These are phyloP conservation scores for Drosophila triauraria DNA, from an alignment of 1,140 invertebrate species.

Conservation along the genomic window DNA sequence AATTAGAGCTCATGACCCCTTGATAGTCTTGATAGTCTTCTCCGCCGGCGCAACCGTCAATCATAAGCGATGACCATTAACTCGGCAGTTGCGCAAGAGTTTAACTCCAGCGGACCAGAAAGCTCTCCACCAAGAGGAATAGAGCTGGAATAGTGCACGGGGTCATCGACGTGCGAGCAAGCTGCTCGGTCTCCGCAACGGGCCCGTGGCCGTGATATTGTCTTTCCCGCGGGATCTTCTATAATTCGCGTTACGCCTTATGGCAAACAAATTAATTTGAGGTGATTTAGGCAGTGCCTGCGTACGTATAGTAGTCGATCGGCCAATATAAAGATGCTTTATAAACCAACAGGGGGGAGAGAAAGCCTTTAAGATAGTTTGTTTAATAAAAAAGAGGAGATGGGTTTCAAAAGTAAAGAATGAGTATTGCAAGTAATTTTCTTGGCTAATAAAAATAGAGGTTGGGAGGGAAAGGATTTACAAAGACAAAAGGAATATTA, in stretches of 20 bases:
- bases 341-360: conserved; percentile 32
- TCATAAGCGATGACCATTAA: conserved; percentile 74
- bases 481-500: too few species aligned
- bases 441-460: not conserved
- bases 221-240: conserved; percentile 26
- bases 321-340: conserved; percentile 19
- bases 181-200: conserved; percentile 28
- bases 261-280: conserved; percentile 64
- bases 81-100: conserved; percentile 58
- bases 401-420: not conserved
- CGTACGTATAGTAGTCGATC: conserved; percentile 32
- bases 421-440: conserved; percentile 1
- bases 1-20: conserved; percentile 73
- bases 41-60: conserved; percentile 56
- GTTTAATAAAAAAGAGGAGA: conserved; percentile 6
- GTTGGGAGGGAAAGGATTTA: too few species aligned
- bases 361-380: not conserved
- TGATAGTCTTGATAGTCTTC: conserved; percentile 49
- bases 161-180: conserved; percentile 69
- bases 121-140: conserved; percentile 27
- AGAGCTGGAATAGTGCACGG: conserved; percentile 53
- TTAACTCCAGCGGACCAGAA: conserved; percentile 68
- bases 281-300: conserved; percentile 40
- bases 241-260: conserved; percentile 59
- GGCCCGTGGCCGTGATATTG: conserved; percentile 28